A percentile compares a stretch with the other conserved stretches of the same genome.
Evolutionary conservation across 2,797 vertebrate species (phyloP).

Genomic region (Thunnus albacares): DNA sequence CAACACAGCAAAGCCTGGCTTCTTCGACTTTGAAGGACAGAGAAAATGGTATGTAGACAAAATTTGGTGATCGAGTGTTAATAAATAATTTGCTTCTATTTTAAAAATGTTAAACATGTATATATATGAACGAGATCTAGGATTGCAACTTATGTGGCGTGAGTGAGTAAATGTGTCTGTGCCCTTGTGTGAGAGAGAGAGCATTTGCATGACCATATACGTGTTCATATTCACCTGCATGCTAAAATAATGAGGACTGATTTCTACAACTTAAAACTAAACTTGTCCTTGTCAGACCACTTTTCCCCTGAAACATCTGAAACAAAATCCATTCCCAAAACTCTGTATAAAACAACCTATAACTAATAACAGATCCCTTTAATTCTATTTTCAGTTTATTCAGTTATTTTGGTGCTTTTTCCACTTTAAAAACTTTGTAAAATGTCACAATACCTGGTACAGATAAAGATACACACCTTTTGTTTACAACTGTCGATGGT

Average conservation of each 20-base stretch:
- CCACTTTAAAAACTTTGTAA: background rate
- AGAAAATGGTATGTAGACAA: constrained; percentile 93
- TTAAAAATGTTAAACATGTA: background rate
- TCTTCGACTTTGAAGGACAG: constrained; percentile 99
- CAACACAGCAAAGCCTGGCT: constrained; percentile 93
- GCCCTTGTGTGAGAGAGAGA: background rate
- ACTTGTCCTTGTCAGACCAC: too few relatives aligned
- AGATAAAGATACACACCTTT: background rate
- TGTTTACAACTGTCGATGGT: background rate
- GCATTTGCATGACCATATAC: background rate
- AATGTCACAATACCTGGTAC: background rate
- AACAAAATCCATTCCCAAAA: background rate
- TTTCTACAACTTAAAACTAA: background rate
- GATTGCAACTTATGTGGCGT: background rate
- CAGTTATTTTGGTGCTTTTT: background rate
- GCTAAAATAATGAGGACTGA: background rate
- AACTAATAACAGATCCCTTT: background rate
- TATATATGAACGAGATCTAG: background rate
- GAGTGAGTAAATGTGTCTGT: too few relatives aligned
- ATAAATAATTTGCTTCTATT: background rate
- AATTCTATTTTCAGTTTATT: background rate
- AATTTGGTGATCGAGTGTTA: background rate
- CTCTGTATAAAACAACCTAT: background rate
- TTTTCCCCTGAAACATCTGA: background rate
- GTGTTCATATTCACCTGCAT: background rate